Percentiles rank a stretch among this genome's conserved stretches.
Evolutionary conservation across 2,113 vertebrate species (phyloP).

Genomic region (Pteropus alecto): DNA sequence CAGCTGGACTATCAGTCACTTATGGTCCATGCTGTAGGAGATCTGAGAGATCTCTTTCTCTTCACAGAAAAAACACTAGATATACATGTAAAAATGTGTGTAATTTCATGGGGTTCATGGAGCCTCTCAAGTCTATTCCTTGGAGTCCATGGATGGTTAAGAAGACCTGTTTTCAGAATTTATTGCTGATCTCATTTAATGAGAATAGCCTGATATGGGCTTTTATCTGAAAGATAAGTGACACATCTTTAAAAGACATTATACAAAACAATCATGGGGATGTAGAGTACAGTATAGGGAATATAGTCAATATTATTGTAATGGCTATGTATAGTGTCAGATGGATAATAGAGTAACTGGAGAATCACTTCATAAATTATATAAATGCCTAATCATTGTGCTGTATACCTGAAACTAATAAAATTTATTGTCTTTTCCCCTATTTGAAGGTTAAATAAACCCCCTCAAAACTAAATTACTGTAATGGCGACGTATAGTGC

Average conservation of each 20-base stretch:
- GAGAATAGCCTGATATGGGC: background rate
- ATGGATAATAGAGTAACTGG: too few relatives aligned
- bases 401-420: too few relatives aligned
- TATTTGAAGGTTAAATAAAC: too few relatives aligned
- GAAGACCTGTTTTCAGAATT: background rate
- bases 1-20: background rate
- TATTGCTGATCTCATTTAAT: background rate
- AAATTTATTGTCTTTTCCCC: too few relatives aligned
- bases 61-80: slow-evolving; percentile 1
- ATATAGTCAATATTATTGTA: too few relatives aligned
- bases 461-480: too few relatives aligned
- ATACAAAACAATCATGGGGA: too few relatives aligned
- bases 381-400: too few relatives aligned
- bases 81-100: background rate
- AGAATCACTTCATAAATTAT: too few relatives aligned
- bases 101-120: background rate
- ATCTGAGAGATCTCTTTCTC: background rate
- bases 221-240: slow-evolving; percentile 25
- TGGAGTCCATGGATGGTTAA: background rate
- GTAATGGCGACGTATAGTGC: too few relatives aligned
- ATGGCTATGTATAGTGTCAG: too few relatives aligned
- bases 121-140: background rate
- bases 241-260: background rate
- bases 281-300: too few relatives aligned
- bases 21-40: background rate